phyloP scores from a whole-genome alignment of 2,113 vertebrate species.

The Albula glossodonta region DNA sequence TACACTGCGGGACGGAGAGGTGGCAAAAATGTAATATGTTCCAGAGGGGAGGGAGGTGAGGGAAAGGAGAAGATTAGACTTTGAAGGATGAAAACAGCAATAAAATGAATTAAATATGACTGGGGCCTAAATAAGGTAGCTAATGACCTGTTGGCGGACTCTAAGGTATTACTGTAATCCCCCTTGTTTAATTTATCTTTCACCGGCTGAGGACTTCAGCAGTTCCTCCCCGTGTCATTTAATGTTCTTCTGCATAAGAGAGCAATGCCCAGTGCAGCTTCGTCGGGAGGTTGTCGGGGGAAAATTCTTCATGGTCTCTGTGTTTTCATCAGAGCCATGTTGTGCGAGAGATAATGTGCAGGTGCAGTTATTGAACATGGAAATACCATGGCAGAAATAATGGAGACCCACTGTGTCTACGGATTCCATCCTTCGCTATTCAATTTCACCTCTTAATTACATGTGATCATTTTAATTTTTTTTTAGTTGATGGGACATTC shows the following conservation, averaged over 20 bases:
- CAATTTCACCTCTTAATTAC: too few species aligned
- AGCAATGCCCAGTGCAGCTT: not conserved
- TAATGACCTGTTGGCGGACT: conserved; percentile 2
- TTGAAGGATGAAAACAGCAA: conserved; percentile 13
- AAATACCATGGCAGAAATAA: not conserved
- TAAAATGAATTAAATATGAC: conserved; percentile 25
- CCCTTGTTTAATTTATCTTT: conserved; percentile 8
- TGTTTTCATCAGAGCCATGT: not conserved
- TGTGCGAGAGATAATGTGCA: not conserved
- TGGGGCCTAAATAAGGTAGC: not conserved
- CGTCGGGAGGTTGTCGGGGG: not conserved
- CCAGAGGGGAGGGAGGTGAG: not conserved
- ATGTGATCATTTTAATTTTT: too few species aligned
- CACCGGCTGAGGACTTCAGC: not conserved
- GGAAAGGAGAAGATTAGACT: not conserved
- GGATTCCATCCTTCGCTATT: too few species aligned
- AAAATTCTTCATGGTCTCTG: not conserved
- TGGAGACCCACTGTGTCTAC: not conserved
- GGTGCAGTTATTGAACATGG: not conserved
- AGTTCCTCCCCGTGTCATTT: not conserved
- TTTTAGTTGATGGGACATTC: too few species aligned
- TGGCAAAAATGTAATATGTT: conserved; percentile 8
- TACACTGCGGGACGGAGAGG: too few species aligned
- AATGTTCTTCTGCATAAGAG: not conserved
- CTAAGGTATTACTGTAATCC: not conserved